A percentile compares a stretch with the other conserved stretches of the same genome.
phyloP scores from a whole-genome alignment of 2,113 vertebrate genomes.

The Odontophorus gujanensis region DNA sequence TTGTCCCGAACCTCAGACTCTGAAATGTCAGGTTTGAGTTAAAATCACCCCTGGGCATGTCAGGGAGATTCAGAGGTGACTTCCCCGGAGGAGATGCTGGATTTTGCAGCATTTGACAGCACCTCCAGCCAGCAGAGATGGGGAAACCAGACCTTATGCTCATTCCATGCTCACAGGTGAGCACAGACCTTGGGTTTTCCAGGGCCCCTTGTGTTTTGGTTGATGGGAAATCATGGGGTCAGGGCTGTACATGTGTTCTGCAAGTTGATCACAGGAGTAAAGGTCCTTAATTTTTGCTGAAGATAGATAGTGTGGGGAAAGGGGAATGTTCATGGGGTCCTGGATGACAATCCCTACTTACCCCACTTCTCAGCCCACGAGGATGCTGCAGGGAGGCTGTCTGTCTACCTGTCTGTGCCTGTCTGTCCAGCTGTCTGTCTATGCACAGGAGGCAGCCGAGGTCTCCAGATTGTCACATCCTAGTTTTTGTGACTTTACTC shows the following conservation, averaged over 20 bases:
- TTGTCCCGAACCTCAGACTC: not conserved
- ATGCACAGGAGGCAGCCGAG: not conserved
- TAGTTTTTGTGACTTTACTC: not conserved
- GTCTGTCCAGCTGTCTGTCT: not conserved
- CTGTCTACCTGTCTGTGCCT: not conserved
- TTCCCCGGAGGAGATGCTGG: not conserved
- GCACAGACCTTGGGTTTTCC: not conserved
- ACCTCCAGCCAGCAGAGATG: not conserved
- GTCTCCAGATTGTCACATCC: not conserved
- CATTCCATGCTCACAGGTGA: fast-evolving
- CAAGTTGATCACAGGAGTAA: fast-evolving
- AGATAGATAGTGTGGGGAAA: not conserved
- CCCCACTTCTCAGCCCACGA: not conserved
- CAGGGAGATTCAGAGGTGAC: not conserved
- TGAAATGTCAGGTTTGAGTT: not conserved
- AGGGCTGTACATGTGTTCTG: not conserved
- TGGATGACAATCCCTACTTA: not conserved
- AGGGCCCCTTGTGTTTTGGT: not conserved
- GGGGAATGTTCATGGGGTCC: not conserved
- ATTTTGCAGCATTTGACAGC: not conserved
- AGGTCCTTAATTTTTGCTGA: not conserved
- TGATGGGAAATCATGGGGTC: not conserved
- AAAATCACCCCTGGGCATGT: not conserved
- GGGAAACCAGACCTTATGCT: not conserved
- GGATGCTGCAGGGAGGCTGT: not conserved